Percentiles rank a stretch among this genome's conserved stretches.
Conservation (phyloP, 2,797 vertebrate species). For the Diplodus sargus region DNA sequence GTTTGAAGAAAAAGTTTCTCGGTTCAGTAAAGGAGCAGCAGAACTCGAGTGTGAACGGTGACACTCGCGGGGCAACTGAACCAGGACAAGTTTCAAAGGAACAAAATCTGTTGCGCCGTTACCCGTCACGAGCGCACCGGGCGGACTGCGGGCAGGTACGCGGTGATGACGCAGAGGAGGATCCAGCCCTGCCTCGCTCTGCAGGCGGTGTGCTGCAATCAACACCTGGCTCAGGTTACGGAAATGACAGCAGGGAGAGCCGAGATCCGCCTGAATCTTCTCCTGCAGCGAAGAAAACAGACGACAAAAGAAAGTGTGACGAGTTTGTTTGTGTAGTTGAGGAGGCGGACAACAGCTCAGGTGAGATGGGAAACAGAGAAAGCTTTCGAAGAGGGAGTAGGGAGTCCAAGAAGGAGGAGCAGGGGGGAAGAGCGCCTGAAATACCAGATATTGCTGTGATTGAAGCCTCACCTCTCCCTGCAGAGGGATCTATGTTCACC, state of each 20-base stretch:
- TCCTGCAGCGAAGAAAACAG: not conserved
- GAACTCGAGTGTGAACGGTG: not conserved
- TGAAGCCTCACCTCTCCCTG: constrained; percentile 58
- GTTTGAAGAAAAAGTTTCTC: constrained; percentile 84
- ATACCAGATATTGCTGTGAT: constrained; percentile 54
- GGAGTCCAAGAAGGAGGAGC: constrained; percentile 5
- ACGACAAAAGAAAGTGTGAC: accelerated
- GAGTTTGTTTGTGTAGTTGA: not conserved
- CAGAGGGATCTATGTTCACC: constrained; percentile 38
- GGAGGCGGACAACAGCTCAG: not conserved
- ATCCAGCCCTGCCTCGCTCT: not conserved
- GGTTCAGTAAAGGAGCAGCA: not conserved
- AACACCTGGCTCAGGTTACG: constrained; percentile 70
- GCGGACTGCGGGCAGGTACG: accelerated
- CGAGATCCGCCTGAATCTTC: constrained; percentile 31
- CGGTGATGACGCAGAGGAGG: not conserved
- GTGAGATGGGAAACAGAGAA: constrained; percentile 69
- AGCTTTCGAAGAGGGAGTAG: constrained; percentile 18
- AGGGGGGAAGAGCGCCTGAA: accelerated
- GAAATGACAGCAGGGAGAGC: constrained; percentile 55
- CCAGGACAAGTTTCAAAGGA: accelerated
- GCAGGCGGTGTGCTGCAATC: constrained; percentile 33
- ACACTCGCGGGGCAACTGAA: not conserved
- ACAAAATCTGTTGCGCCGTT: not conserved
- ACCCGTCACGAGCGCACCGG: not conserved